Percentiles rank a stretch among this genome's conserved stretches.
Evolutionary conservation across 2,888 invertebrate species (phyloP).

Genomic region (Lampropteryx suffumata): DNA sequence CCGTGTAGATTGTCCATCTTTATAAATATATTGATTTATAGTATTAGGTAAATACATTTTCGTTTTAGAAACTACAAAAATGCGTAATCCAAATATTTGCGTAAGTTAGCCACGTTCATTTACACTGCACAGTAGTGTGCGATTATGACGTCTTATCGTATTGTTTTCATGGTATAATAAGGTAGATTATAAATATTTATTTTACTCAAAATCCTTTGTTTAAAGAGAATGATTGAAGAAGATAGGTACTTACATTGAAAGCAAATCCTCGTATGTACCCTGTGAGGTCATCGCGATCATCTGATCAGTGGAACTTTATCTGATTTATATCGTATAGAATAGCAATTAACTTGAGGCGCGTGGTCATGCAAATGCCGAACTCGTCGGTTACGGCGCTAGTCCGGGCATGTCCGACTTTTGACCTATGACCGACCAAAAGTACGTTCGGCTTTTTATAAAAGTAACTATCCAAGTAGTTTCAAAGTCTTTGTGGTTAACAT

Average conservation of each 20-base stretch:
- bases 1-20: too few relatives aligned
- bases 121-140: too few relatives aligned
- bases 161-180: too few relatives aligned
- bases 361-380: constrained; percentile 70
- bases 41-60: too few relatives aligned
- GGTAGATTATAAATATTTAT: not conserved
- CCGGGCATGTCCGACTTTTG: constrained; percentile 19
- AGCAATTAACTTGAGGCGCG: constrained; percentile 62
- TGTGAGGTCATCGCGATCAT: constrained; percentile 48
- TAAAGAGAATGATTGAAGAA: not conserved
- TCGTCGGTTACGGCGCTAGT: constrained; percentile 30
- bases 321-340: constrained; percentile 70
- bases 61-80: too few relatives aligned
- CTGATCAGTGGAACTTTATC: constrained; percentile 46
- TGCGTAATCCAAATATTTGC: too few relatives aligned
- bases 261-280: constrained; percentile 14
- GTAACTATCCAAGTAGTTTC: too few relatives aligned
- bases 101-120: too few relatives aligned
- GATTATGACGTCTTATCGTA: too few relatives aligned
- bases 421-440: constrained; percentile 10
- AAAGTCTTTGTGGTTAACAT: too few relatives aligned
- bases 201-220: not conserved
- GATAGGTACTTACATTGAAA: too few relatives aligned
- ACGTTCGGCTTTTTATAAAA: not conserved
- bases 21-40: too few relatives aligned